phyloP scores from a whole-genome alignment of 2,113 vertebrate genomes.

The Paedocypris sp. region DNA sequence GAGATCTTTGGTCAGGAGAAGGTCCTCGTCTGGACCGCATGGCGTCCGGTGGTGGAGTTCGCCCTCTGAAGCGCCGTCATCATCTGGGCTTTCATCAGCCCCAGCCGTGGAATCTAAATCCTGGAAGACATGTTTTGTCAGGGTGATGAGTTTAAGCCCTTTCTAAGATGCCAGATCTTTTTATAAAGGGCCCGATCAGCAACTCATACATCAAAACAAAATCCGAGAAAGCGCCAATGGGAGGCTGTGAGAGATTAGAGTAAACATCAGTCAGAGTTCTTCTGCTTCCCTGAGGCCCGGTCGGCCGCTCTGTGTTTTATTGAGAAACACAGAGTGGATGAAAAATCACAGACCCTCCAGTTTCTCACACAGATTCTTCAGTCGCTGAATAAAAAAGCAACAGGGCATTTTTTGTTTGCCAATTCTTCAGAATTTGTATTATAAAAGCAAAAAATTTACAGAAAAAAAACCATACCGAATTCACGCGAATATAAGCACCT shows the following conservation, averaged over 20 bases:
- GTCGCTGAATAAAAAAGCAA: neutral
- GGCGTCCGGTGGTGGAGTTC: neutral
- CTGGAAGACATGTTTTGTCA: conserved; percentile 44
- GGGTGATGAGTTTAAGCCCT: neutral
- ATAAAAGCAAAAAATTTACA: no score
- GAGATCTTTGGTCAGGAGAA: conserved; percentile 30
- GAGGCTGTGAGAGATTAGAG: neutral
- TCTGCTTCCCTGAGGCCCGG: neutral
- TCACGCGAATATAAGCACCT: no score
- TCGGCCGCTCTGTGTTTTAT: neutral
- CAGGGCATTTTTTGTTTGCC: neutral
- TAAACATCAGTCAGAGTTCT: conserved; percentile 18
- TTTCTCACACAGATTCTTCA: no score
- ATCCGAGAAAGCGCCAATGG: neutral
- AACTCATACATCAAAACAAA: neutral
- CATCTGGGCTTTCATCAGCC: conserved; percentile 41
- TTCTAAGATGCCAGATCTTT: neutral
- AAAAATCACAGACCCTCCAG: no score
- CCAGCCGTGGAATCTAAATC: conserved; percentile 50
- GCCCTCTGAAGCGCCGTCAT: conserved; percentile 14
- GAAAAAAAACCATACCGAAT: no score
- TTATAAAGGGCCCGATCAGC: neutral
- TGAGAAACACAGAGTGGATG: no score
- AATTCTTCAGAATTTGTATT: no score
- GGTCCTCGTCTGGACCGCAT: neutral